A percentile compares a stretch with the other conserved stretches of the same genome.
Evolutionary conservation across 2,888 invertebrate species (phyloP).

Genomic region (Macrosoma leucophasiata): DNA sequence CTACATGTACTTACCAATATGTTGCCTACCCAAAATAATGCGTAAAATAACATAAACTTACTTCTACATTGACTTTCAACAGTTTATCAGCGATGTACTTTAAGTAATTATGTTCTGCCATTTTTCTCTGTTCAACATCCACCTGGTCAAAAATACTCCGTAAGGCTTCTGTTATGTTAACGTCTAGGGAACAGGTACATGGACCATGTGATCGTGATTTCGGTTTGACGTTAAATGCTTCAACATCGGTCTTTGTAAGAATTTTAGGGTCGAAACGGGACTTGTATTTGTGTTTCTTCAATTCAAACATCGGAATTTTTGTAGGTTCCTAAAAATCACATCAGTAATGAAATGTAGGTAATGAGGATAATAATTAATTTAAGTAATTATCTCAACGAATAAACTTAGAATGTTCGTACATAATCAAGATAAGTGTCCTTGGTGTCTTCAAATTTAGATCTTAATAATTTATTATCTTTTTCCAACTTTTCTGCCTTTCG

Average conservation of each 20-base stretch:
- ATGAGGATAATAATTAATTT: background rate
- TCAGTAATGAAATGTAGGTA: background rate
- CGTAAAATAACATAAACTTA: too few species aligned
- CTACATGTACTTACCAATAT: too few species aligned
- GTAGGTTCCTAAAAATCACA: constrained; percentile 39
- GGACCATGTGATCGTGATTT: constrained; percentile 44
- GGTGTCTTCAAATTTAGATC: constrained; percentile 34
- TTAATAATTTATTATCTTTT: constrained; percentile 50
- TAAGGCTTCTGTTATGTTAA: constrained; percentile 59
- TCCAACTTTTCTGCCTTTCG: constrained; percentile 56
- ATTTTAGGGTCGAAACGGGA: constrained; percentile 35
- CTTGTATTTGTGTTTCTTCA: constrained; percentile 34
- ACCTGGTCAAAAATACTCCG: constrained; percentile 65
- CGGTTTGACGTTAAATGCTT: constrained; percentile 55
- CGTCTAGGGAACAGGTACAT: constrained; percentile 58
- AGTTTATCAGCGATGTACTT: constrained; percentile 64
- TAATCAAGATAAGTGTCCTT: constrained; percentile 33
- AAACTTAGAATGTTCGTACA: too few species aligned
- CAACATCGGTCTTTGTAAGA: constrained; percentile 54
- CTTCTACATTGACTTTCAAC: constrained; percentile 46
- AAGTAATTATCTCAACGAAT: background rate
- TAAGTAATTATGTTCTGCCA: constrained; percentile 54
- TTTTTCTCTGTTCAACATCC: constrained; percentile 53
- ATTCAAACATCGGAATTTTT: constrained; percentile 37
- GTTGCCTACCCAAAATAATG: too few species aligned